Conservation (phyloP, 2,113 vertebrate genomes). For the Bufo gargarizans region DNA sequence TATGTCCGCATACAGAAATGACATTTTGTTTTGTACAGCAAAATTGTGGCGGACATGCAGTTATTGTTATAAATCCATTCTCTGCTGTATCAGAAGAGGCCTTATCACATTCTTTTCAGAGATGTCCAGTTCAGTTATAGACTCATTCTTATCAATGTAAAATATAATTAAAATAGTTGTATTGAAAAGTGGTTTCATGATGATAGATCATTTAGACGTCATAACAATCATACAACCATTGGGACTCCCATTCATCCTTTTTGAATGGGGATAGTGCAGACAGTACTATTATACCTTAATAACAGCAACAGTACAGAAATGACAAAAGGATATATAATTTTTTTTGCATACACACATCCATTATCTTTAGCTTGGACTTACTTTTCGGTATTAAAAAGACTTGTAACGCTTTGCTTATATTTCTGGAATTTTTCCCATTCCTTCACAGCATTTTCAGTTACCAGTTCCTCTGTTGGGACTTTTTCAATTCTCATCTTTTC, state of each 20-base stretch:
- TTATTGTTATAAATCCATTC: neutral
- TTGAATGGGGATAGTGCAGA: no score
- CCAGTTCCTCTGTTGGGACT: conserved; percentile 66
- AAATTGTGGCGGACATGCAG: neutral
- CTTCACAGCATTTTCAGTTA: conserved; percentile 68
- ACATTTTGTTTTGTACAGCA: neutral
- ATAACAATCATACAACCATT: neutral
- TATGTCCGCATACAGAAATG: neutral
- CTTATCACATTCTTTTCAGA: neutral
- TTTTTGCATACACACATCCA: neutral
- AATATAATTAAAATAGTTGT: no score
- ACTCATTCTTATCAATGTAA: no score
- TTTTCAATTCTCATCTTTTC: conserved; percentile 67
- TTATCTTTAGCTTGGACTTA: conserved; percentile 56
- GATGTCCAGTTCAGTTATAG: no score
- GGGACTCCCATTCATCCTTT: no score
- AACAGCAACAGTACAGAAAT: neutral
- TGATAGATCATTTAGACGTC: no score
- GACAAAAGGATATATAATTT: neutral
- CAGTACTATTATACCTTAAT: neutral
- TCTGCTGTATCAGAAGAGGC: neutral
- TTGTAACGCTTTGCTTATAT: conserved; percentile 67
- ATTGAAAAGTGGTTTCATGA: no score
- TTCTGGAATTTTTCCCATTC: conserved; percentile 72
- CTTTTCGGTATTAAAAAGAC: conserved; percentile 70